Evolutionary conservation across 1,140 invertebrate genomes (phyloP), one percentile per base, ranked within the genome.

Genomic region (Hyles vespertilio): DNA sequence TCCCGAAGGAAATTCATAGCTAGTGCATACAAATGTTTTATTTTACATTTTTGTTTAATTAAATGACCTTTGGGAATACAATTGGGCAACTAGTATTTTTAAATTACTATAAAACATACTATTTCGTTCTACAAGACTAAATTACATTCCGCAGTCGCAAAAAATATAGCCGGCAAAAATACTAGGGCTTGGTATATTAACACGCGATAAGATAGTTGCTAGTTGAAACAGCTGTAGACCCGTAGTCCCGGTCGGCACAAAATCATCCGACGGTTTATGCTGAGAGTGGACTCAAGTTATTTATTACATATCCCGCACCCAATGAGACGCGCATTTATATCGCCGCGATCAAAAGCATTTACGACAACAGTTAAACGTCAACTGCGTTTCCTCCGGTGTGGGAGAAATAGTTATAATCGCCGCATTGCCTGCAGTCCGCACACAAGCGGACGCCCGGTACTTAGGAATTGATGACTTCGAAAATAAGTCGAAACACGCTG

Each of bases 231-330:
- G 22, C 22, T 22, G 22, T 22, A 22, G 22, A 2, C 61, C 58
- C 61, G 71, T 69, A 51, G 61, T 59, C 52, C 62, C 62, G 61
- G 48, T 61, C 53, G 56, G 65, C 61, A 70, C 44, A 77, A 72
- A 79, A 81, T 79, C 74, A 79, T 77, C 56, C 69, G 64, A 69
- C 62, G 69, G 67, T 67, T 69, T 66, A 72, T 58, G 66, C 63
- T 55, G 61, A 77, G 61, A 70, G 62, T 59, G 59, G 56, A 67
- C 59, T 69, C 53, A 50, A 59, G 65, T 78, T 73, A 82, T 81
- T 82, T 81, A 84, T 84, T 77, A 67, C 78, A 71, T 71, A 72
- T 70, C 64, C 66, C 69, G 75, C 70, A 79, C 74, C 69, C 72
- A 73, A 59, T 56, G 58, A 61, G 65, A 67, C 62, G 59, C 36